Conservation (phyloP, 2,113 vertebrate species). For the Origma solitaria region DNA sequence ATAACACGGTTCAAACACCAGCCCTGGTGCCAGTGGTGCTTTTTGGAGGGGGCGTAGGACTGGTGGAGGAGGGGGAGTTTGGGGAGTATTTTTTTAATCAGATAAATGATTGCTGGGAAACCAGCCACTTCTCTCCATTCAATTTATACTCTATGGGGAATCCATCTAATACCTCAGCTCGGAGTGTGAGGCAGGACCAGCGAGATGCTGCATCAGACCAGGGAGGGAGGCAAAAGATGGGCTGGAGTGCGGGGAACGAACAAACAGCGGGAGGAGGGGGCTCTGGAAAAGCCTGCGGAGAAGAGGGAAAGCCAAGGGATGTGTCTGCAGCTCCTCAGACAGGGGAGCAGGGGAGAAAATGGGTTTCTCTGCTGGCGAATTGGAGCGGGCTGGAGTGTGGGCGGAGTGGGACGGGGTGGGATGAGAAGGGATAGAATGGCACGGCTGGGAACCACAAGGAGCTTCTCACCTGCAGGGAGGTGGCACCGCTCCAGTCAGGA, state of each 20-base stretch:
- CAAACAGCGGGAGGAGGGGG: background rate
- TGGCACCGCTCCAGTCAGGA: background rate
- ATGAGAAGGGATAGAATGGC: background rate
- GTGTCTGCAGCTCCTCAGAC: background rate
- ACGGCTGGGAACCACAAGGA: background rate
- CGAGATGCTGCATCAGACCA: conserved; percentile 58
- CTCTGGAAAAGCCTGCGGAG: background rate
- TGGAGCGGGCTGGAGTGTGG: background rate
- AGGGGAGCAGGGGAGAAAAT: background rate
- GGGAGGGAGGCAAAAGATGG: conserved; percentile 68
- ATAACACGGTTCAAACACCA: conserved; percentile 17
- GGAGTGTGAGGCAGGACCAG: conserved; percentile 60
- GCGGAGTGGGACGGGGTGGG: background rate
- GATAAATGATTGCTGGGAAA: conserved; percentile 64
- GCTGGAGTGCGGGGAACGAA: conserved; percentile 57
- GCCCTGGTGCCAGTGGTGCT: background rate
- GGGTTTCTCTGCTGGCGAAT: background rate
- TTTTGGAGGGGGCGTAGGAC: background rate
- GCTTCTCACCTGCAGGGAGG: background rate
- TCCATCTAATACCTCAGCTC: conserved; percentile 66
- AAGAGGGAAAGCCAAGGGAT: background rate
- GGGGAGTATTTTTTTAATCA: conserved; percentile 52
- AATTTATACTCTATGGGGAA: conserved; percentile 67
- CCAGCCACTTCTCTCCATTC: conserved; percentile 66
- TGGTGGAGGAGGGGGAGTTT: background rate